A percentile compares a stretch with the other conserved stretches of the same genome.
Evolutionary conservation across 2,113 vertebrate genomes (phyloP).

Genomic region (Phyllopteryx taeniolatus): DNA sequence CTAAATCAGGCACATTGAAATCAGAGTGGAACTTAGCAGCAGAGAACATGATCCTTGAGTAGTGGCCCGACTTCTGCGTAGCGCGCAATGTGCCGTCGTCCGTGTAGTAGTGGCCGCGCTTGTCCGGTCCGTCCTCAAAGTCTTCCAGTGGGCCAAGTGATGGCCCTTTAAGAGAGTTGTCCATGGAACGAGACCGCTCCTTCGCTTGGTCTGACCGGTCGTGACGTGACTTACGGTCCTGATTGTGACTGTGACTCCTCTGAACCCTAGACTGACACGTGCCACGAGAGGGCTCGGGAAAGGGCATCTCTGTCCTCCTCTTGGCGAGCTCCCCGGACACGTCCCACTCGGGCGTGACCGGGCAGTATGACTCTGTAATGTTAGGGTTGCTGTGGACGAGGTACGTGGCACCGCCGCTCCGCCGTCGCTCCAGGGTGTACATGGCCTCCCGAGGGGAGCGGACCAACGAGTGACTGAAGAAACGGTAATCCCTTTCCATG

Average conservation of each 20-base stretch:
- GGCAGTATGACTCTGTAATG: conserved; percentile 92
- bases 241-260: conserved; percentile 98
- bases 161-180: conserved; percentile 94
- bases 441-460: conserved; percentile 91
- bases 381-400: conserved; percentile 91
- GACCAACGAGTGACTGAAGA: conserved; percentile 85
- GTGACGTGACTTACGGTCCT: conserved; percentile 93
- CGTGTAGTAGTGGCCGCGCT: conserved; percentile 88
- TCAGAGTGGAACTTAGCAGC: conserved; percentile 88
- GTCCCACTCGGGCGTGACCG: conserved; percentile 96
- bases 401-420: conserved; percentile 88
- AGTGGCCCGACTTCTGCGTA: conserved; percentile 80
- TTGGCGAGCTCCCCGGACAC: conserved; percentile 97
- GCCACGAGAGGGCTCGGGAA: conserved; percentile 93
- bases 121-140: conserved; percentile 85
- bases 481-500: conserved; percentile 90
- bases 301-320: conserved; percentile 96
- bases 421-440: conserved; percentile 89
- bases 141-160: conserved; percentile 86
- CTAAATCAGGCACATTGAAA: conserved; percentile 88
- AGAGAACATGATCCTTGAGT: conserved; percentile 87
- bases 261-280: conserved; percentile 94
- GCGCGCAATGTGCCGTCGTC: conserved; percentile 92
- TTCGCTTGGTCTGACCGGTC: conserved; percentile 94
- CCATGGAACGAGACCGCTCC: conserved; percentile 96